Base-by-base conservation (phyloP, 2,113 vertebrate species). In the rat (Rattus norvegicus) region DNA sequence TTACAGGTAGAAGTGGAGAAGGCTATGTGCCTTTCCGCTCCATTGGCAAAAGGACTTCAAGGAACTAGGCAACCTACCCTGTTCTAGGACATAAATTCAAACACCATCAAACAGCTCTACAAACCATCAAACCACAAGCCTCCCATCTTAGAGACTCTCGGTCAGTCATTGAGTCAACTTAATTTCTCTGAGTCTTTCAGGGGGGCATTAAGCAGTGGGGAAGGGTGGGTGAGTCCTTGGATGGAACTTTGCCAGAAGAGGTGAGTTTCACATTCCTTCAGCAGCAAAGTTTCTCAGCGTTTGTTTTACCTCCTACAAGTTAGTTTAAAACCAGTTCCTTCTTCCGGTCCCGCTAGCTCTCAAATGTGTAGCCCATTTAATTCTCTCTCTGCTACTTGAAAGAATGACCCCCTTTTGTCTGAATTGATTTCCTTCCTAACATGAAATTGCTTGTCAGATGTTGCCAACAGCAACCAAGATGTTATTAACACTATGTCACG, bases 371-470 rank as follows among this genome's bases (percentile, higher is more conserved):
- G 14, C 24, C 59, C 69, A 16, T 33, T 81, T 95, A 43, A 47
- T 67, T 93, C 26, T 63, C 61, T 89, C 59, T 33, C 49, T 56
- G n/a, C 67, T 79, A 56, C 28, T 79, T 90, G 56, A 39, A 90
- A 61, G 20, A 81, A 2, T 12, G n/a, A 49, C 30, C 80, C 56
- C 54, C 0, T 90, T 83, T 84, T 79, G 85, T 33, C 61, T 87
- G 14, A 93, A 80, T 81, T 91, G 54, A 61, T 72, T 93, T 97
- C 67, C 56, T 80, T 97, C 61, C 56, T 69, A 43, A 10, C 22
- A 28, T 30, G 0, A n/a, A 94, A 80, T 36, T 88, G 12, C 16
- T 61, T 95, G 22, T 69, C 39, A 67, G 80, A 79, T n/a, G 26
- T 52, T 95, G n/a, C 65, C 93, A 88, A 80, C 72, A 95, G 80